Conservation (phyloP, 2,113 vertebrate genomes). For the Phoxinus phoxinus region DNA sequence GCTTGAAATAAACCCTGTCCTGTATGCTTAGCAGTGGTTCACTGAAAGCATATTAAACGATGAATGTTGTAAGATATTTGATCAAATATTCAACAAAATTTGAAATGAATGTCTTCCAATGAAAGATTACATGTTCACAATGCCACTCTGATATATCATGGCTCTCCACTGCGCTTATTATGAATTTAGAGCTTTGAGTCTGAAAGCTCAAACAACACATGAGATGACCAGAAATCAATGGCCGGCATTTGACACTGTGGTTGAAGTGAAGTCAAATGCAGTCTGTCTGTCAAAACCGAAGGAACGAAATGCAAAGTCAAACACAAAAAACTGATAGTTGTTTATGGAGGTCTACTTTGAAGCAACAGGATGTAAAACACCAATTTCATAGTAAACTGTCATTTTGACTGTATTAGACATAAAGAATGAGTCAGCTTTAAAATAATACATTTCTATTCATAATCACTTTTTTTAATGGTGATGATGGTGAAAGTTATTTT, state of each 20-base stretch:
- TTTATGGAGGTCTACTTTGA: neutral
- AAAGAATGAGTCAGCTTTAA: neutral
- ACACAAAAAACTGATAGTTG: neutral
- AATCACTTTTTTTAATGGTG: no score
- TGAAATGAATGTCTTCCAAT: neutral
- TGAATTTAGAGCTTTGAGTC: neutral
- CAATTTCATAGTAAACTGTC: neutral
- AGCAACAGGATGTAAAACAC: neutral
- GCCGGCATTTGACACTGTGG: neutral
- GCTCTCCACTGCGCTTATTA: neutral
- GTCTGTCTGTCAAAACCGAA: neutral
- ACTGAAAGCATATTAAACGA: neutral
- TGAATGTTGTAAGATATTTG: neutral
- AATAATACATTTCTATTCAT: neutral
- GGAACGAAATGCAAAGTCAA: neutral
- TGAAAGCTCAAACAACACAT: neutral
- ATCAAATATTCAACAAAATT: neutral
- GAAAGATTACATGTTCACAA: neutral
- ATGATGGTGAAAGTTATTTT: neutral
- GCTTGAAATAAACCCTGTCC: no score
- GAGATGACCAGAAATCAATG: slow-evolving; percentile 3
- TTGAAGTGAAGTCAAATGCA: slow-evolving; percentile 16
- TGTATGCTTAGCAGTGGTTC: neutral
- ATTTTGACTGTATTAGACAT: neutral
- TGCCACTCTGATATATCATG: neutral